Percentiles rank a stretch among this genome's conserved stretches.
These are phyloP conservation scores for Lophura nycthemera DNA, from an alignment of 2,113 vertebrate genomes.

Conservation along the genomic window DNA sequence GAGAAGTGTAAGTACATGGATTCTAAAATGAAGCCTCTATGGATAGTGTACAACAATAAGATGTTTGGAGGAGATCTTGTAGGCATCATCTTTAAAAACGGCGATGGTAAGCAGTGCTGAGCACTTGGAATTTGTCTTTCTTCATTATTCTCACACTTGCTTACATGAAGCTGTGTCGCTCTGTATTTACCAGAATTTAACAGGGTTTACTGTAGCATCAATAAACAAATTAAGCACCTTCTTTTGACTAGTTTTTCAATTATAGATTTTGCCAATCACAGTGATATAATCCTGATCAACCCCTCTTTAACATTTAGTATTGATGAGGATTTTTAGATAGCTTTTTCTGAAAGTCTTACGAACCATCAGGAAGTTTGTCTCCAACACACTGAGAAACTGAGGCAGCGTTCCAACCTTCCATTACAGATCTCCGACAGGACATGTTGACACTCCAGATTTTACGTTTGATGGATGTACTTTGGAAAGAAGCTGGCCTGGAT, in stretches of 20 bases:
- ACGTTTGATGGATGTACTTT: slow-evolving; percentile 94
- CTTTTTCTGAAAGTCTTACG: not conserved
- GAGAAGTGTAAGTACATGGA: slow-evolving; percentile 98
- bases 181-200: not conserved
- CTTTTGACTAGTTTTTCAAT: not conserved
- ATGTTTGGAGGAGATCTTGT: slow-evolving; percentile 89
- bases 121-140: not conserved
- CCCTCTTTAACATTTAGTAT: not conserved
- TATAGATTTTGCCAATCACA: not conserved
- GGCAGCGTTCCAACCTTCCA: not conserved
- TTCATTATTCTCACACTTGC: not conserved
- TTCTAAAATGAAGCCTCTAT: slow-evolving; percentile 99
- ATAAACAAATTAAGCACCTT: not conserved
- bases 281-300: not conserved
- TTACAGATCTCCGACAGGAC: slow-evolving; percentile 92
- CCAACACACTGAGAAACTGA: not conserved
- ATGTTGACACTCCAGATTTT: slow-evolving; percentile 96
- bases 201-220: not conserved
- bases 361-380: not conserved
- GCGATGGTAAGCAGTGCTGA: slow-evolving; percentile 86
- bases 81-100: slow-evolving; percentile 98
- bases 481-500: slow-evolving; percentile 96
- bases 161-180: not conserved
- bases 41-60: slow-evolving; percentile 97
- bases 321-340: not conserved